phyloP scores from a whole-genome alignment of 1,140 invertebrate genomes.

The Melanaphis sacchari region DNA sequence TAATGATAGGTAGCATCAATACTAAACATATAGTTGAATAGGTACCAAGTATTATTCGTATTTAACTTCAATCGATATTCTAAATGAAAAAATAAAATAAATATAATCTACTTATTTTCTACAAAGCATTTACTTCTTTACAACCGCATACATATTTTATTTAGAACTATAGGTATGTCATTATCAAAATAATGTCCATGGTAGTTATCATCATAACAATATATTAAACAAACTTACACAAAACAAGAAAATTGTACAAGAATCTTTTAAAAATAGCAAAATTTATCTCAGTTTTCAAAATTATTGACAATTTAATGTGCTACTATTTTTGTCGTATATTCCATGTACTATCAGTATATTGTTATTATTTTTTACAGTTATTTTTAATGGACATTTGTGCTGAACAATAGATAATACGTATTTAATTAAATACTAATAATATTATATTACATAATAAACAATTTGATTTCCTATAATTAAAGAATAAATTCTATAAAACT shows the following conservation, averaged over 20 bases:
- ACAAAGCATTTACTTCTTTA: background rate
- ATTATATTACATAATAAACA: background rate
- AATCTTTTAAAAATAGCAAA: background rate
- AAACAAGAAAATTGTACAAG: background rate
- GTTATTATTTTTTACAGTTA: background rate
- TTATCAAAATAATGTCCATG: background rate
- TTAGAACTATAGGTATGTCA: background rate
- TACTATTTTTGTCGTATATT: background rate
- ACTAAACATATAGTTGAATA: background rate
- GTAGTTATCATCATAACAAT: background rate
- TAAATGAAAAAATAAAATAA: background rate
- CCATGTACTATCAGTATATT: too few relatives aligned
- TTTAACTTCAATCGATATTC: background rate
- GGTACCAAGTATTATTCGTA: background rate
- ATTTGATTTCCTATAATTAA: background rate
- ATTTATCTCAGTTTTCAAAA: background rate
- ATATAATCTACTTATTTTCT: constrained; percentile 6
- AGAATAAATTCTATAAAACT: too few relatives aligned
- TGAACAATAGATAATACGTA: background rate
- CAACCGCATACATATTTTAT: background rate
- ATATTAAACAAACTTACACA: background rate
- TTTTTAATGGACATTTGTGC: background rate
- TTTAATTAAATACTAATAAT: background rate
- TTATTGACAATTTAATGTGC: background rate
- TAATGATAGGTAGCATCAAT: background rate